Evolutionary conservation across 1,140 invertebrate genomes (phyloP).

Genomic region (Laupala kohalensis): DNA sequence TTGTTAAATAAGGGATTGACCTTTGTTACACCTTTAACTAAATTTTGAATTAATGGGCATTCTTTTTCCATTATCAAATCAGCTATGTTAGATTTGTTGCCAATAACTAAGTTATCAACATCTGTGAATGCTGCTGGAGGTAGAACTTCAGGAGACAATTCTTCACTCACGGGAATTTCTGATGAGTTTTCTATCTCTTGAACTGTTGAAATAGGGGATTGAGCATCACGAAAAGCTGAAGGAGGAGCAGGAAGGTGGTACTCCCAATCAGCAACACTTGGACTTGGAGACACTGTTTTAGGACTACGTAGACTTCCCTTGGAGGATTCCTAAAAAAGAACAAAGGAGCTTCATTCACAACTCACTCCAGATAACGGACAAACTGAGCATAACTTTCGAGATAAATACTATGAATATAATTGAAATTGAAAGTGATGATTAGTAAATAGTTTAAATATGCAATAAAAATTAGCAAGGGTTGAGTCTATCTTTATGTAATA

Average conservation of each 20-base stretch:
- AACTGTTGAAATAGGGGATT: conserved; percentile 25
- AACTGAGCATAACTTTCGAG: too few relatives aligned
- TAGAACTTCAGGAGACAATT: neutral
- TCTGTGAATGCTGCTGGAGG: neutral
- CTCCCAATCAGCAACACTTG: conserved; percentile 34
- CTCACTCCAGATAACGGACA: too few relatives aligned
- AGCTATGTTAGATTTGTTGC: neutral
- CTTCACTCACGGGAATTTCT: neutral
- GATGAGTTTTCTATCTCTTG: conserved; percentile 23
- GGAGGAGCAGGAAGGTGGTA: conserved; percentile 49
- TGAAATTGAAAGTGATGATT: too few relatives aligned
- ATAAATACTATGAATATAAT: too few relatives aligned
- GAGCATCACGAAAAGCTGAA: conserved; percentile 38
- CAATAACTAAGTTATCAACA: neutral
- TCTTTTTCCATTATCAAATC: neutral
- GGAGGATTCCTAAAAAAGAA: neutral
- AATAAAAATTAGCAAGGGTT: too few relatives aligned
- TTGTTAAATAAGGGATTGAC: conserved; percentile 4
- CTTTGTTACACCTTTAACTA: neutral
- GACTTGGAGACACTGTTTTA: neutral
- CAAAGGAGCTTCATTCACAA: too few relatives aligned
- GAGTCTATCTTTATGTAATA: too few relatives aligned
- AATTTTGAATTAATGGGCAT: neutral
- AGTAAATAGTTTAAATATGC: too few relatives aligned
- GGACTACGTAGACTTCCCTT: neutral